Base-by-base conservation (phyloP, 2,113 vertebrate species). In the Cranoglanis bouderius region DNA sequence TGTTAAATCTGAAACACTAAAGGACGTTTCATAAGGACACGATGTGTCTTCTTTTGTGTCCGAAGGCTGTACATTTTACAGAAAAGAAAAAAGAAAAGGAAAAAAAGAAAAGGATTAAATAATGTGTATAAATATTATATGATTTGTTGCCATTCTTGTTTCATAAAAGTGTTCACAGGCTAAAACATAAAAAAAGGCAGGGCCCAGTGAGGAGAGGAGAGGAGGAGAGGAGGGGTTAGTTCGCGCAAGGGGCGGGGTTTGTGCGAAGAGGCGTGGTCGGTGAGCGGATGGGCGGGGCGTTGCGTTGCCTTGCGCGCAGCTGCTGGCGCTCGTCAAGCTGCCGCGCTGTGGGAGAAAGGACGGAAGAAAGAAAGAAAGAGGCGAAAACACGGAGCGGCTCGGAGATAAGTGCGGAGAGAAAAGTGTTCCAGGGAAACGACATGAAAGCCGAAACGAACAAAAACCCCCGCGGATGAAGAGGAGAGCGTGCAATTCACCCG, bases 301-400 rank as follows among this genome's bases (percentile, higher is more conserved):
- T 84, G 92, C 43, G 91, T 53, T 67, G 65, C 5, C 35, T 87
- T 21, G 26, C 26, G 91, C 88, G 90, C 93, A 92, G 93, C 92
- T 93, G 93, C 93, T 90, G 86, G 88, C 59, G 85, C 89, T 91
- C 93, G 90, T 93, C 91, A 91, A 87, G 61, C 46, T 40, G 70
- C 57, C 84, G 83, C 85, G 82, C 85, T 82, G 78, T 86, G 74
- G 84, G 78, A 87, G 86, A 65, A 82, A 84, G 87, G 57, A 61
- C 83, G 72, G 46, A 63, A 46, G 87, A 87, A 87, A 24, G 55
- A 65, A 4, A 85, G 38, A 65, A 21, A 65, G 81, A 61, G 7
- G 32, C 55, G 81, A 12, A 12, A 61, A 13, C 49, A 13, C 19
- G 46, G 80, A 82, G 80, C 32, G 12, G 53, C 51, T 13, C 74